Percentiles rank a stretch among this genome's conserved stretches.
These are phyloP conservation scores for Calephelis perditalis DNA, from an alignment of 2,888 invertebrate genomes.

Conservation along the genomic window DNA sequence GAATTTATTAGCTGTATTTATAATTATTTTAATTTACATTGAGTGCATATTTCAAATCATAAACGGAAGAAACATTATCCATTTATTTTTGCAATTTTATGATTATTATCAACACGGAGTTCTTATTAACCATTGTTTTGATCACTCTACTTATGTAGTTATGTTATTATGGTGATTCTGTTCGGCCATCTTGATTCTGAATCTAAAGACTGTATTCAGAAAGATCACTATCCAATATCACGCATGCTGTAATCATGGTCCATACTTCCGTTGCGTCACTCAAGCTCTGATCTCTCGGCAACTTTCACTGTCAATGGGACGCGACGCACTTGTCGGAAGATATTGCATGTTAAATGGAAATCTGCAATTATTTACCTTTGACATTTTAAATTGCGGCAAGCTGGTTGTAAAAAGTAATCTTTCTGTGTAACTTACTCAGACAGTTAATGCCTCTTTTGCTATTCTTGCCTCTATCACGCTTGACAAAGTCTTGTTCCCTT, in stretches of 20 bases:
- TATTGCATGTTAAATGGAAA: conserved; percentile 11
- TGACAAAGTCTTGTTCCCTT: too few relatives aligned
- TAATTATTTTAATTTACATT: too few relatives aligned
- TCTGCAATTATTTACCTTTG: not conserved
- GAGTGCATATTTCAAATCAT: too few relatives aligned
- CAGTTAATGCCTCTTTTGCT: too few relatives aligned
- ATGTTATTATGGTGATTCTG: not conserved
- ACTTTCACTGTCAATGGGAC: conserved; percentile 26
- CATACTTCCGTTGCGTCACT: conserved; percentile 17
- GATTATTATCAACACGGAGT: too few relatives aligned
- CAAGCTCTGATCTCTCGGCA: conserved; percentile 16
- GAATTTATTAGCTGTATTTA: too few relatives aligned
- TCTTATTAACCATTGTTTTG: not conserved
- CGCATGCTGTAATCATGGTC: conserved; percentile 13
- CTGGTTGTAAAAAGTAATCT: too few relatives aligned
- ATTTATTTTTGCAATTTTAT: too few relatives aligned
- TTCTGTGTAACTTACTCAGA: too few relatives aligned
- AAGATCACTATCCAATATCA: conserved; percentile 1
- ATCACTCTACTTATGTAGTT: not conserved
- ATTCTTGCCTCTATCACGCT: too few relatives aligned
- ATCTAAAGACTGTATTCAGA: not conserved
- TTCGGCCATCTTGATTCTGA: not conserved
- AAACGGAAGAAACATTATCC: too few relatives aligned
- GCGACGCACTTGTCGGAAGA: conserved; percentile 19
- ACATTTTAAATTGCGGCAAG: not conserved